phyloP scores from a whole-genome alignment of 2,888 invertebrate species.

The Eristalinus aeneus region DNA sequence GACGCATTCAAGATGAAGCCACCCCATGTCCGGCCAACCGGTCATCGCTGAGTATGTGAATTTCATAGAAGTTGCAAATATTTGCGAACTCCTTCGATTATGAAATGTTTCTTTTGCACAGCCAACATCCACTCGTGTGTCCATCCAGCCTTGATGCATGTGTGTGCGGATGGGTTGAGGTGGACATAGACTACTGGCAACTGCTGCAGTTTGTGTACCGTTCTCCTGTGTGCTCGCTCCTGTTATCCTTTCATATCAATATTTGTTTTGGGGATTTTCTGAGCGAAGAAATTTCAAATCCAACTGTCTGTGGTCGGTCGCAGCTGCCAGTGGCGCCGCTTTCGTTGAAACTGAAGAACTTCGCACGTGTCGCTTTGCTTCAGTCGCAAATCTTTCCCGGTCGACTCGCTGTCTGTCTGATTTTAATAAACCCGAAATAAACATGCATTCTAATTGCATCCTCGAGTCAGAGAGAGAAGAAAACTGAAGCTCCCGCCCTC shows the following conservation, averaged over 20 bases:
- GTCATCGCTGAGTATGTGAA: not conserved
- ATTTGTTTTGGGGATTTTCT: slow-evolving; percentile 63
- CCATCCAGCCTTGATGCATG: slow-evolving; percentile 40
- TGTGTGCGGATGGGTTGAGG: not conserved
- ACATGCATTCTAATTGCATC: slow-evolving; percentile 66
- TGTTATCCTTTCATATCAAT: slow-evolving; percentile 62
- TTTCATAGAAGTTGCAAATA: slow-evolving; percentile 49
- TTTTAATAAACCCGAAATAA: slow-evolving; percentile 69
- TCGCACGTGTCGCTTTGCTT: slow-evolving; percentile 43
- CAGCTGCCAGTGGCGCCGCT: not conserved
- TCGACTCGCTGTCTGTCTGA: slow-evolving; percentile 47
- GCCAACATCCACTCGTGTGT: slow-evolving; percentile 26
- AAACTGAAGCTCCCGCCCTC: not conserved
- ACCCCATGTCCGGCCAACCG: not conserved
- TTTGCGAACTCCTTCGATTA: slow-evolving; percentile 60
- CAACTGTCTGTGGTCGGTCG: not conserved
- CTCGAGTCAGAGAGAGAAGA: slow-evolving; percentile 24
- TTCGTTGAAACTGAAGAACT: slow-evolving; percentile 34
- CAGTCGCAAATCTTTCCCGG: not conserved
- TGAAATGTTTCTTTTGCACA: slow-evolving; percentile 48
- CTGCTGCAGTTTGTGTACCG: slow-evolving; percentile 21
- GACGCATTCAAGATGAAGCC: slow-evolving; percentile 29
- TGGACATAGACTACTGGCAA: slow-evolving; percentile 7
- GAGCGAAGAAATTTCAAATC: not conserved
- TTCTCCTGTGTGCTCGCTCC: slow-evolving; percentile 8